Evolutionary conservation across 2,888 invertebrate species (phyloP), one percentile per base, ranked within the genome.

Genomic region (Trissolcus brochymenae): DNA sequence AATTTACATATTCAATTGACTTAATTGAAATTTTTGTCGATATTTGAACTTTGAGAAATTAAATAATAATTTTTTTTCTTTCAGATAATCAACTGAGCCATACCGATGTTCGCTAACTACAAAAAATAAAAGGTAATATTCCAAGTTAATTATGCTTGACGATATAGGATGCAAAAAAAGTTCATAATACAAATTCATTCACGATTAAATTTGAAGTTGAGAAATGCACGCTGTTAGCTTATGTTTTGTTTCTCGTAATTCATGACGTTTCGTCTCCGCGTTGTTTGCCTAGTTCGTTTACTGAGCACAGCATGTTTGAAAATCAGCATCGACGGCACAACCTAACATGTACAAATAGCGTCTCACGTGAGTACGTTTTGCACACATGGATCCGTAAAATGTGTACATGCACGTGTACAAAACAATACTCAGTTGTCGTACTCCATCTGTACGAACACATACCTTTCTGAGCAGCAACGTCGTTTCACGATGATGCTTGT

Each of bases 211-310:
- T 29, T 1, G 4, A 29, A 2, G 29, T 29, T 9, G 29, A 29
- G 29, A 29, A 29, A 29, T 46, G 46, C 81, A 76, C 80, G 80
- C 72, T 79, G 78, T 79, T 79, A 73, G 61, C 68, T 66, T 53
- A 60, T 62, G 43, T 35, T 76, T 81, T 79, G 78, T 70, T 80
- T 79, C 78, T 60, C 74, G 62, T 67, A 49, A 68, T 66, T 74
- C 68, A 66, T 35, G 57, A 35, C 60, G 51, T 57, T 40, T 76
- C 55, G 64, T 71, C 56, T 76, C 72, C 49, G 46, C 74, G 67
- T 78, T 82, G 81, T 83, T 83, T 80, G 80, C 76, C 59, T 68
- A 76, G 68, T 75, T 83, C 81, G 80, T 81, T 83, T 81, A 79
- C 49, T 65, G 59, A 79, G 76, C 57, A 64, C 78, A 65, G 76